Percentiles rank a stretch among this genome's conserved stretches.
Evolutionary conservation across 2,113 vertebrate genomes (phyloP).

Genomic region (Drymodes brunneopygia): DNA sequence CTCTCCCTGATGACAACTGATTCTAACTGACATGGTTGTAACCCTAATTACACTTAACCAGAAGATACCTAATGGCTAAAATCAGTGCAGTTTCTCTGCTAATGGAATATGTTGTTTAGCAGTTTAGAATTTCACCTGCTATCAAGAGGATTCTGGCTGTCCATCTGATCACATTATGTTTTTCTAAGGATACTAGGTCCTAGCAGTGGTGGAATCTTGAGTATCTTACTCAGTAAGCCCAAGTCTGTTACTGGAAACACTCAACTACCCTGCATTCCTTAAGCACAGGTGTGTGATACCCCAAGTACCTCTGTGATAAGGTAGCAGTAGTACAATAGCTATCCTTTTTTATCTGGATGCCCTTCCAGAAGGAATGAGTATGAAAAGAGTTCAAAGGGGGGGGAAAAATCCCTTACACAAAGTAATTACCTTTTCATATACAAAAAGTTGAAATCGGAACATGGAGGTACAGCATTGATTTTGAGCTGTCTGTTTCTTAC

Average conservation of each 20-base stretch:
- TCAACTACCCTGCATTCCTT: not conserved
- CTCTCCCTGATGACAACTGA: not conserved
- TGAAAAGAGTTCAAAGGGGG: not conserved
- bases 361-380: not conserved
- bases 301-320: accelerated
- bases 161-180: not conserved
- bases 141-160: not conserved
- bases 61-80: not conserved
- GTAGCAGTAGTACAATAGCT: not conserved
- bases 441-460: slow-evolving; percentile 25
- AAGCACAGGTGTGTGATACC: not conserved
- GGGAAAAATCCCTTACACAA: not conserved
- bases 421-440: slow-evolving; percentile 29
- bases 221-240: not conserved
- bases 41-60: not conserved
- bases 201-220: not conserved
- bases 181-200: not conserved
- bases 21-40: not conserved
- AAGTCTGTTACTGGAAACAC: not conserved
- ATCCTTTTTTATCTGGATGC: not conserved
- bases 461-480: not conserved
- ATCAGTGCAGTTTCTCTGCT: not conserved
- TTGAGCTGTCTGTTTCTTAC: slow-evolving; percentile 7
- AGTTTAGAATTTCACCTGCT: not conserved
- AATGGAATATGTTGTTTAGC: not conserved